These are phyloP conservation scores for Piprites chloris DNA, from an alignment of 2,113 vertebrate species.

Conservation along the genomic window DNA sequence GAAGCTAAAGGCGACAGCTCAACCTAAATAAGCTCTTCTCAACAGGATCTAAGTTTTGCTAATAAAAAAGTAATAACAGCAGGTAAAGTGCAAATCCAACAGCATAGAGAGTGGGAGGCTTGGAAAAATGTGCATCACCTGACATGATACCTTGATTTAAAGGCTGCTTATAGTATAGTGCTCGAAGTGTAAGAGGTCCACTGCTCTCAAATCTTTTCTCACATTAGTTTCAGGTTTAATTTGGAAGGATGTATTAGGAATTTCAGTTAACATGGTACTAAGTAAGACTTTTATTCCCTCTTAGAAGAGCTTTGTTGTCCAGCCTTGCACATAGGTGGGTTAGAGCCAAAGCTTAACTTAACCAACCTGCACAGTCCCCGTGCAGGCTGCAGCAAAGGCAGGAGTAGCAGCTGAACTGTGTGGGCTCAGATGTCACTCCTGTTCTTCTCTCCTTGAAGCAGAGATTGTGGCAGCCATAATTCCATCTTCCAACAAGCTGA, in stretches of 20 bases:
- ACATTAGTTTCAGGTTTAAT: not conserved
- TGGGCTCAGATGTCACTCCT: not conserved
- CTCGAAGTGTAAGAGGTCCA: not conserved
- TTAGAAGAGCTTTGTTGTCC: not conserved
- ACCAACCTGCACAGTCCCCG: fast-evolving
- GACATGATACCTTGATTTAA: constrained; percentile 2
- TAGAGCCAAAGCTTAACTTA: not conserved
- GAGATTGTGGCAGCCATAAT: not conserved
- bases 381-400: not conserved
- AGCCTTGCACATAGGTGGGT: not conserved
- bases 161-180: not conserved
- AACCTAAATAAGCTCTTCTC: constrained; percentile 49
- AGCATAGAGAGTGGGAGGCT: not conserved
- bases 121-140: not conserved
- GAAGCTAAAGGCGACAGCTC: constrained; percentile 50
- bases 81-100: not conserved
- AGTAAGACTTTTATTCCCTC: not conserved
- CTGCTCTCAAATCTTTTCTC: not conserved
- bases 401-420: not conserved
- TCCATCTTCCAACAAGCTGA: not conserved
- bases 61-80: constrained; percentile 44
- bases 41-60: constrained; percentile 34
- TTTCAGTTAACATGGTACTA: not conserved
- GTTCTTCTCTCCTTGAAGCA: not conserved
- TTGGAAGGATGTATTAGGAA: not conserved